Percentiles rank a stretch among this genome's conserved stretches.
Evolutionary conservation across 2,797 vertebrate species (phyloP).

Genomic region (Phaenicophaeus curvirostris): DNA sequence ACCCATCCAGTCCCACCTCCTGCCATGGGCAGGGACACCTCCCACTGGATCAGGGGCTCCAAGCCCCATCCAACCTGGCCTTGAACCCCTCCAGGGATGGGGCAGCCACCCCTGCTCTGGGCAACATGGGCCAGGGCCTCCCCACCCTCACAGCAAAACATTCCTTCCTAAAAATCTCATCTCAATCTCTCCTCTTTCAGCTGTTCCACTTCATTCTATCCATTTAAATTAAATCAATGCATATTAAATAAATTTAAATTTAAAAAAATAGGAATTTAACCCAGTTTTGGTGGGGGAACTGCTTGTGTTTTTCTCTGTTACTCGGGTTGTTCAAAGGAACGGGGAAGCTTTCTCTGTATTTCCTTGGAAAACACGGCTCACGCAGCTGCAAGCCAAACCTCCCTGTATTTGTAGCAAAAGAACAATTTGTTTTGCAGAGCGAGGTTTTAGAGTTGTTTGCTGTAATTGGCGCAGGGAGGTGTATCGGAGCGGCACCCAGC

Average conservation of each 20-base stretch:
- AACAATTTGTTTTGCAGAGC: constrained; percentile 8
- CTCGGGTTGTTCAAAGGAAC: neutral
- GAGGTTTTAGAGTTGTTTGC: neutral
- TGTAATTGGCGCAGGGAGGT: neutral
- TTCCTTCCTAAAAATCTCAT: too few relatives aligned
- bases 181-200: too few relatives aligned
- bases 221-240: too few relatives aligned
- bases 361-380: neutral
- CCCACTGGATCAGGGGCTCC: too few relatives aligned
- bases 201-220: too few relatives aligned
- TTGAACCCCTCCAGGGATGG: too few relatives aligned
- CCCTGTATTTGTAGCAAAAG: neutral
- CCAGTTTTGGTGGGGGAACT: fast-evolving
- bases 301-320: neutral
- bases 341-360: neutral
- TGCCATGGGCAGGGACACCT: too few relatives aligned
- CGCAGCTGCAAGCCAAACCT: neutral
- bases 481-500: neutral
- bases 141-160: too few relatives aligned
- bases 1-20: too few relatives aligned
- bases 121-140: too few relatives aligned
- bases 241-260: neutral
- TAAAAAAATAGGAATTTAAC: neutral
- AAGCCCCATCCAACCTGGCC: too few relatives aligned
- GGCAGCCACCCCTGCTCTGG: too few relatives aligned